Evolutionary conservation across 1,140 invertebrate genomes (phyloP).

Genomic region (Lysiphlebus fabarum): DNA sequence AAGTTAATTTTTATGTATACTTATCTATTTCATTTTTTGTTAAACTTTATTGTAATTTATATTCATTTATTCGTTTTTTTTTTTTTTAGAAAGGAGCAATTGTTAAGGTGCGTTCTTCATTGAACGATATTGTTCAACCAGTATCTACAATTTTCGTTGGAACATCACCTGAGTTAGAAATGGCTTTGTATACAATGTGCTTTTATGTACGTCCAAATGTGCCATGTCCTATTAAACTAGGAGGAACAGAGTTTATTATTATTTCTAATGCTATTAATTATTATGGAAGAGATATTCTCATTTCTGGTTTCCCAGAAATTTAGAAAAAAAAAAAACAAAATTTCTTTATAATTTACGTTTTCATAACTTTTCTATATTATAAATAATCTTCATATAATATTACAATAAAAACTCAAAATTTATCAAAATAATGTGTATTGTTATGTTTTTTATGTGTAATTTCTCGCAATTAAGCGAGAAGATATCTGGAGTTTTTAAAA

Average conservation of each 20-base stretch:
- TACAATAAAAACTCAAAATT: no score
- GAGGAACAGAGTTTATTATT: constrained; percentile 47
- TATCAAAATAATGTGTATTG: no score
- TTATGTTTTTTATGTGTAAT: no score
- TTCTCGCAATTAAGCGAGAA: no score
- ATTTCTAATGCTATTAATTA: constrained; percentile 50
- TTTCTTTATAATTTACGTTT: no score
- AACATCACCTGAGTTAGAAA: constrained; percentile 68
- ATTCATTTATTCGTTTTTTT: no score
- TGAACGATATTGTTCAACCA: constrained; percentile 57
- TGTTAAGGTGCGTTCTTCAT: constrained; percentile 56
- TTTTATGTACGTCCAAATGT: constrained; percentile 57
- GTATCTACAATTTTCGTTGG: constrained; percentile 63
- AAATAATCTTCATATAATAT: no score
- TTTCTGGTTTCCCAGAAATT: constrained; percentile 45
- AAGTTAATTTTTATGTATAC: constrained; percentile 38
- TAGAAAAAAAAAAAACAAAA: constrained; percentile 23
- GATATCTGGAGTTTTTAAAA: no score
- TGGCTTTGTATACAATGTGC: constrained; percentile 66
- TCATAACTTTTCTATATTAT: no score
- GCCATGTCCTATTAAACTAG: constrained; percentile 53
- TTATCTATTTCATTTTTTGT: no score
- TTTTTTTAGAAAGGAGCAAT: constrained; percentile 51
- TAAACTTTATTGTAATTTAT: no score
- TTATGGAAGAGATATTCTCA: constrained; percentile 51